A percentile compares a stretch with the other conserved stretches of the same genome.
Conservation (phyloP, 2,113 vertebrate genomes). For the Platycercus adscitus region DNA sequence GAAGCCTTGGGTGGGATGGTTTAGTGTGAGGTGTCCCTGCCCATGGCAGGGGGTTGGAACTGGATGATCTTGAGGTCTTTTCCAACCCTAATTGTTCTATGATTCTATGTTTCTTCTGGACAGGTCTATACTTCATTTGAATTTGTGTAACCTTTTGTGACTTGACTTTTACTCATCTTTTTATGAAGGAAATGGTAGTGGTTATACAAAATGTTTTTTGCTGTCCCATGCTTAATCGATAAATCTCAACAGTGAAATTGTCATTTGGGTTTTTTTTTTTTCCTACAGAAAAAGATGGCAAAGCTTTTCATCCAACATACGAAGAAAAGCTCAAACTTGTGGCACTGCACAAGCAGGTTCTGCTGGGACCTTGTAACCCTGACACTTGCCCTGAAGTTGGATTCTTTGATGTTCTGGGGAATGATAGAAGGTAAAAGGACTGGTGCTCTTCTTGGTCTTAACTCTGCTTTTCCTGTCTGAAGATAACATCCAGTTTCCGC, state of each 20-base stretch:
- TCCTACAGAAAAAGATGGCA: constrained; percentile 93
- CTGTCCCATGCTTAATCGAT: background rate
- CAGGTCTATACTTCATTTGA: background rate
- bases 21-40: too few relatives aligned
- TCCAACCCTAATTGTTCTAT: too few relatives aligned
- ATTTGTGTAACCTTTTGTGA: background rate
- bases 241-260: background rate
- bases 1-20: too few relatives aligned
- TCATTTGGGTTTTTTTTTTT: background rate
- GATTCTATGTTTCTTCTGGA: background rate
- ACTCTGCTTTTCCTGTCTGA: background rate
- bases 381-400: constrained; percentile 96
- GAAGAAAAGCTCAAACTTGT: constrained; percentile 97
- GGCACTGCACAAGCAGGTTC: constrained; percentile 93
- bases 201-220: background rate
- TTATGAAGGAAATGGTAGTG: background rate
- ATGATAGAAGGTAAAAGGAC: constrained; percentile 91
- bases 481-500: background rate
- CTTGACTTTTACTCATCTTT: background rate
- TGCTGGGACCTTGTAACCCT: constrained; percentile 92
- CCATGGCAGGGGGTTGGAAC: too few relatives aligned
- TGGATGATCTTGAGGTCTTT: too few relatives aligned
- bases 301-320: constrained; percentile 97
- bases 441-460: background rate
- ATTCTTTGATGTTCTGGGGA: constrained; percentile 98